phyloP scores from a whole-genome alignment of 2,888 invertebrate species.

The Drosophila niveifrons region DNA sequence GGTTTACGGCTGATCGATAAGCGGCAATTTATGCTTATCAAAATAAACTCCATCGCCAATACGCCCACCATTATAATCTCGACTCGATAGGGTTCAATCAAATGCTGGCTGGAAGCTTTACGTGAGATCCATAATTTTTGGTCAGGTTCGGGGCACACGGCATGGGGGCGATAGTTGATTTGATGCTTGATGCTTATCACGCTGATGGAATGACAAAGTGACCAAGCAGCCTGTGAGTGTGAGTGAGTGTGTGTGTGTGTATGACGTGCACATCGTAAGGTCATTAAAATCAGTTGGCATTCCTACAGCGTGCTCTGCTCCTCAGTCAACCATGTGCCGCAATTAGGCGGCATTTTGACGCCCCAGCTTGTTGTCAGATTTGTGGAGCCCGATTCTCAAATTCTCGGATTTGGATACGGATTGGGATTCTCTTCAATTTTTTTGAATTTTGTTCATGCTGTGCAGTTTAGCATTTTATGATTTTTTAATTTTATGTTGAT shows the following conservation, averaged over 20 bases:
- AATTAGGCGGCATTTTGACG: slow-evolving; percentile 75
- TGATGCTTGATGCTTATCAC: slow-evolving; percentile 62
- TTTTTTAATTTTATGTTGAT: slow-evolving; percentile 82
- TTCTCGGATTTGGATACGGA: slow-evolving; percentile 30
- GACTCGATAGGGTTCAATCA: slow-evolving; percentile 22
- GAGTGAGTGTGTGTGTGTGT: background rate
- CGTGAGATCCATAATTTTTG: slow-evolving; percentile 42
- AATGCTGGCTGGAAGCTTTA: slow-evolving; percentile 47
- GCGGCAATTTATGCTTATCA: slow-evolving; percentile 70
- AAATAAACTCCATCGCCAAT: slow-evolving; percentile 14
- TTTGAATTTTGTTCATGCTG: slow-evolving; percentile 72
- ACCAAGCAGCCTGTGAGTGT: slow-evolving; percentile 12
- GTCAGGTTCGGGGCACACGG: slow-evolving; percentile 17
- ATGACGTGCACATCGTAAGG: slow-evolving; percentile 40
- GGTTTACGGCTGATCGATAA: slow-evolving; percentile 58
- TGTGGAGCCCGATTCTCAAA: slow-evolving; percentile 40
- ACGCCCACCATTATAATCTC: slow-evolving; percentile 58
- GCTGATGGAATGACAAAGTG: slow-evolving; percentile 74
- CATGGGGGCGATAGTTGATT: slow-evolving; percentile 50
- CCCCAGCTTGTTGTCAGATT: slow-evolving; percentile 68
- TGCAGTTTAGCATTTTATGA: slow-evolving; percentile 80
- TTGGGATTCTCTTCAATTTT: slow-evolving; percentile 33
- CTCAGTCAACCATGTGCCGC: slow-evolving; percentile 58
- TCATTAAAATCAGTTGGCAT: slow-evolving; percentile 52
- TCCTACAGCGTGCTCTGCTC: slow-evolving; percentile 24